phyloP scores from a whole-genome alignment of 2,888 invertebrate species.

The Cactoblastis cactorum region DNA sequence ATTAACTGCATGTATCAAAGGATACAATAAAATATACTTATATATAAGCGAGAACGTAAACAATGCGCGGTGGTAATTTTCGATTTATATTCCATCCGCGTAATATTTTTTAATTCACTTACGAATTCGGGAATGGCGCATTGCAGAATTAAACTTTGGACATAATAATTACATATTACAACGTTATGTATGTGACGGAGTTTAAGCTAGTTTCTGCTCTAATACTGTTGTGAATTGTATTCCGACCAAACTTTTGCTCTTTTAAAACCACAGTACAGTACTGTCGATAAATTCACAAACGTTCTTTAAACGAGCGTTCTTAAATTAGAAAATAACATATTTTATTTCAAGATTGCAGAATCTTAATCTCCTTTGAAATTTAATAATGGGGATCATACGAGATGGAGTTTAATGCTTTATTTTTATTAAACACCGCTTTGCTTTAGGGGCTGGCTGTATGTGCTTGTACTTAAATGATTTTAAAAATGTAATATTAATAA shows the following conservation, averaged over 20 bases:
- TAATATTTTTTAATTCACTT: constrained; percentile 41
- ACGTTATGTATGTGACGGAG: constrained; percentile 33
- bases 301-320: constrained; percentile 49
- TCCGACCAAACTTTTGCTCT: constrained; percentile 52
- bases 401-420: constrained; percentile 45
- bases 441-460: constrained; percentile 3
- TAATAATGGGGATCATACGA: constrained; percentile 56
- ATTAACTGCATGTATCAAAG: constrained; percentile 54
- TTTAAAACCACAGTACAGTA: constrained; percentile 50
- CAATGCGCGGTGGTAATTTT: constrained; percentile 29
- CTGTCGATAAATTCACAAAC: constrained; percentile 56
- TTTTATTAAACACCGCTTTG: constrained; percentile 32
- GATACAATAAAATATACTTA: constrained; percentile 37
- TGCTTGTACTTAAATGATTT: not conserved
- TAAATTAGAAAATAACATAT: constrained; percentile 44
- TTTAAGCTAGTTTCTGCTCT: constrained; percentile 41
- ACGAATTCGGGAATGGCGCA: constrained; percentile 49
- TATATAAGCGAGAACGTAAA: constrained; percentile 29
- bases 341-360: constrained; percentile 61
- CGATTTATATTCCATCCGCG: constrained; percentile 31
- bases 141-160: constrained; percentile 54
- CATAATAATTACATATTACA: constrained; percentile 45
- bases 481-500: not conserved
- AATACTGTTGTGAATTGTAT: constrained; percentile 50
- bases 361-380: constrained; percentile 63